phyloP scores from a whole-genome alignment of 2,888 invertebrate species.

The Mesoligia furuncula region DNA sequence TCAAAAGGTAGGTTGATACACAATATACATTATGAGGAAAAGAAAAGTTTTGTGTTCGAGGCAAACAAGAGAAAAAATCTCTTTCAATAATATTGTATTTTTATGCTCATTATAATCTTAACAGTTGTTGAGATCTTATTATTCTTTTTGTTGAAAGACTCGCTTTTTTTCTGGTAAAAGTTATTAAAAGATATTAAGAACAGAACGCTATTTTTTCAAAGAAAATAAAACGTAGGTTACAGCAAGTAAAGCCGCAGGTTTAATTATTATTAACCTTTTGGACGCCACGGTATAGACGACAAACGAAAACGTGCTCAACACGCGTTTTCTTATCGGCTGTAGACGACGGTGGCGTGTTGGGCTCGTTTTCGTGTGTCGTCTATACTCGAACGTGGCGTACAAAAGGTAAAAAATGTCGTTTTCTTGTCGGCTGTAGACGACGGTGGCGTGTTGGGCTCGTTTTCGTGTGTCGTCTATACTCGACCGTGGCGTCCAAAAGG shows the following conservation, averaged over 20 bases:
- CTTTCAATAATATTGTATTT: neutral
- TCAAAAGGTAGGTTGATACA: neutral
- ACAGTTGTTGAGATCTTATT: neutral
- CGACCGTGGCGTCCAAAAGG: no score
- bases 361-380: no score
- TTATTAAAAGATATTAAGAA: no score
- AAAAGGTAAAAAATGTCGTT: no score
- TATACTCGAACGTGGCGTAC: no score
- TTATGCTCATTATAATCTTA: constrained; percentile 8
- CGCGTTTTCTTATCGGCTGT: no score
- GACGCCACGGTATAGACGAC: no score
- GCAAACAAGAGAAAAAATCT: neutral
- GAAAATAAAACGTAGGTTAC: neutral
- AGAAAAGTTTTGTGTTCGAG: neutral
- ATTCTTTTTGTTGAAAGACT: neutral
- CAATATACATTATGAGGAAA: neutral
- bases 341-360: no score
- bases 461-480: no score
- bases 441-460: no score
- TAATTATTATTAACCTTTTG: neutral
- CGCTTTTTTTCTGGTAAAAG: neutral
- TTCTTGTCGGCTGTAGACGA: no score
- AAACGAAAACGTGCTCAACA: no score
- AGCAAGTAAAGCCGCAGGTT: neutral
- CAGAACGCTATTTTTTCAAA: neutral